Conservation (phyloP, 2,888 invertebrate species). For the Polyommatus icarus region DNA sequence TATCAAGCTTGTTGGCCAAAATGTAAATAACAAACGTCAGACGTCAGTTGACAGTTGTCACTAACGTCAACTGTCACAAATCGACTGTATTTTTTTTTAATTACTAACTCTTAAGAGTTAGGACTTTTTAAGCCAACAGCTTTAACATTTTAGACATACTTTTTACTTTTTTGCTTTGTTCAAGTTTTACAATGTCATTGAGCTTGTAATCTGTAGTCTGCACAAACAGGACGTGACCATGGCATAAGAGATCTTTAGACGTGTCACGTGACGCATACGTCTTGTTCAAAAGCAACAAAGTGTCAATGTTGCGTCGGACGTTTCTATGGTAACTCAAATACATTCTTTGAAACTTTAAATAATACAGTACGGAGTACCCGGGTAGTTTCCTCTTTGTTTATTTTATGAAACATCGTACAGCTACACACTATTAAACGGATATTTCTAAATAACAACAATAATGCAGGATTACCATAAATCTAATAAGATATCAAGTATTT, state of each 20-base stretch:
- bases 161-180: too few relatives aligned
- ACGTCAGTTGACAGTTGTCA: too few relatives aligned
- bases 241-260: too few relatives aligned
- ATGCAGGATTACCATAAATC: conserved; percentile 64
- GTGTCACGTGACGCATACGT: too few relatives aligned
- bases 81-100: not conserved
- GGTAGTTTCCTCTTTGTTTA: not conserved
- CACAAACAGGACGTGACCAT: too few relatives aligned
- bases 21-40: conserved; percentile 12
- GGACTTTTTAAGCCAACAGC: not conserved
- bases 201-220: too few relatives aligned
- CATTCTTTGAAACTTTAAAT: too few relatives aligned
- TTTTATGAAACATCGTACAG: not conserved
- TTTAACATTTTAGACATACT: not conserved
- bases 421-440: too few relatives aligned
- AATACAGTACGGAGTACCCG: too few relatives aligned
- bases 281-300: too few relatives aligned
- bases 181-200: too few relatives aligned
- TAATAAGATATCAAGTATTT: conserved; percentile 69
- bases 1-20: not conserved
- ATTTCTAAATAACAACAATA: conserved; percentile 26
- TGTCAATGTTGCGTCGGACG: too few relatives aligned
- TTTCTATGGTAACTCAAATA: not conserved
- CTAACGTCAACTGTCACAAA: not conserved
- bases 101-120: not conserved